phyloP scores from a whole-genome alignment of 2,888 invertebrate species.

The Cosmorhoe ocellata region DNA sequence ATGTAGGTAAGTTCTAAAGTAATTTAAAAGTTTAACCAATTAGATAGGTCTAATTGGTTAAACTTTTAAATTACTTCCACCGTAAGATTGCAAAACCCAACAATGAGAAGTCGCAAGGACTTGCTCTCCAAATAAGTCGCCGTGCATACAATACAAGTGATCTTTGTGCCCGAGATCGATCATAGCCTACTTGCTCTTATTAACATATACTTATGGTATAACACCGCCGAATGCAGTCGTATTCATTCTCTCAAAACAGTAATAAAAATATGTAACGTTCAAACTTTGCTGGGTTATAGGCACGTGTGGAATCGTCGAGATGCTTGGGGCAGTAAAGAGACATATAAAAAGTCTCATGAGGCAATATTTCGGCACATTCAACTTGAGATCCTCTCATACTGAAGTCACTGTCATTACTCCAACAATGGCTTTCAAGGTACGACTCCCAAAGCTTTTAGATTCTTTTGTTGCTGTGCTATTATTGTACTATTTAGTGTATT shows the following conservation, averaged over 20 bases:
- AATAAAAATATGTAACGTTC: constrained; percentile 41
- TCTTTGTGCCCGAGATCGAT: constrained; percentile 64
- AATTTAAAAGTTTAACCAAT: too few species aligned
- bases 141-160: constrained; percentile 62
- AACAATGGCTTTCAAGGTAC: constrained; percentile 74
- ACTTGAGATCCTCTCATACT: constrained; percentile 60
- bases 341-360: constrained; percentile 64
- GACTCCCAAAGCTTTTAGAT: constrained; percentile 7
- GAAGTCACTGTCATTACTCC: constrained; percentile 54
- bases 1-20: too few species aligned
- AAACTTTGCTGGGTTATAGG: constrained; percentile 53
- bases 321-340: constrained; percentile 48
- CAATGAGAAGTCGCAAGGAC: constrained; percentile 50
- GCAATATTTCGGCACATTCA: constrained; percentile 61
- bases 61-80: constrained; percentile 9
- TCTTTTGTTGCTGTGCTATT: background rate
- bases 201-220: constrained; percentile 48
- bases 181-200: constrained; percentile 56
- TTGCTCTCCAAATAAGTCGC: constrained; percentile 52
- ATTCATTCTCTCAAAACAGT: constrained; percentile 25
- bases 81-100: constrained; percentile 32
- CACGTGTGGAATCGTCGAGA: constrained; percentile 27
- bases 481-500: too few species aligned
- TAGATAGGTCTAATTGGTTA: too few species aligned
- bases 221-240: constrained; percentile 45